Evolutionary conservation across 1,140 invertebrate species (phyloP), one percentile per base, ranked within the genome.

Genomic region (Heliothis subflexa): DNA sequence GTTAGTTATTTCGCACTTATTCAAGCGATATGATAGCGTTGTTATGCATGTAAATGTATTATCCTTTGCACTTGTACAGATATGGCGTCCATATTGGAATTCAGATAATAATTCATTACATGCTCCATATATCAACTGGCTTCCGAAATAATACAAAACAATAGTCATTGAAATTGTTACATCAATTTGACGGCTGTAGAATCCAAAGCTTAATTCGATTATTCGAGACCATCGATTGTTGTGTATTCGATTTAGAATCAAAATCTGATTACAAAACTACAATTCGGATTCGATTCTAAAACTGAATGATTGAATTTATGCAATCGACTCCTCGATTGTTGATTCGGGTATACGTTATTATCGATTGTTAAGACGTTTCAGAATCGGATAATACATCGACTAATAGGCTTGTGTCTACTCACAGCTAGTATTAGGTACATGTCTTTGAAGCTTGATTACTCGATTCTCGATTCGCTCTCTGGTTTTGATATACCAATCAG

Each of bases 381-480:
- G 14, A 40, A 40, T 40, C 59, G 33, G 28, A 28, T 66, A 70
- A 54, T 70, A 52, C 52, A 70, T 12, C 49, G 7, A 16, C n/a
- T 52, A 70, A 70, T 70, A 52, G 49, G 62, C 45, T 47, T 33
- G 21, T 66, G 5, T 66, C 21, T 45, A 21, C 0, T 14, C 11
- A 18, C 11, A 55, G 54, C 59, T 62, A 45, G 59, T 40, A 40
- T 62, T 62, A n/a, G n/a, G n/a, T n/a, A 62, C 59, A 62, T 62
- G n/a, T 62, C 59, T 62, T 62, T 66, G 62, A 66, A 50, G 62
- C 47, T 70, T 70, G 59, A 62, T 62, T 40, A 62, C 33, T 16
- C 33, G 59, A 40, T 62, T 45, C 33, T 16, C 33, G 59, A 40
- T 62, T 45, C 1, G 28, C 28, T 62, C 45, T 62, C 28, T 62